Evolutionary conservation across 1,140 invertebrate species (phyloP).

Genomic region (Brachionus calyciflorus): DNA sequence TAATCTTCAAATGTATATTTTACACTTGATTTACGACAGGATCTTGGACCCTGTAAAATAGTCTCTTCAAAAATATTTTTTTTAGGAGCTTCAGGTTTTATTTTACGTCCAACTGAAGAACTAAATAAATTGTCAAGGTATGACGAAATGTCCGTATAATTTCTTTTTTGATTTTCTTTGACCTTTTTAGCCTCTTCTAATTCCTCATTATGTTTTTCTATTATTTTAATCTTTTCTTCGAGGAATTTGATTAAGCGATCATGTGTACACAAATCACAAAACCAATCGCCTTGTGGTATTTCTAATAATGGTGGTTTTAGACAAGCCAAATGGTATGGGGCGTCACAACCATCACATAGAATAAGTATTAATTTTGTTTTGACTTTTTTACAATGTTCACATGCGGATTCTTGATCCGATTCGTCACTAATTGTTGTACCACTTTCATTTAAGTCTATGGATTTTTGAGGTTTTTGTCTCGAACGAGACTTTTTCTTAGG

Average conservation of each 20-base stretch:
- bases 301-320: constrained; percentile 81
- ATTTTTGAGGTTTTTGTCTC: background rate
- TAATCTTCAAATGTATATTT: constrained; percentile 32
- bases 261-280: constrained; percentile 82
- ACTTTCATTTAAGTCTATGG: background rate
- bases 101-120: background rate
- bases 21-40: constrained; percentile 13
- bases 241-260: background rate
- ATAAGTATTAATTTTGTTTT: constrained; percentile 56
- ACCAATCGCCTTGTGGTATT: constrained; percentile 94
- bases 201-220: constrained; percentile 10
- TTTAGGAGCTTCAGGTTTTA: background rate
- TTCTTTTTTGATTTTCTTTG: background rate
- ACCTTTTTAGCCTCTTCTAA: background rate
- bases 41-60: background rate
- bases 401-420: constrained; percentile 20
- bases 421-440: constrained; percentile 28
- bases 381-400: constrained; percentile 10
- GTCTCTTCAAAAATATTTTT: constrained; percentile 18
- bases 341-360: constrained; percentile 87
- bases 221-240: constrained; percentile 2
- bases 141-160: background rate
- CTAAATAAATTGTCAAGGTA: constrained; percentile 21
- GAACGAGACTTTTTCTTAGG: background rate
- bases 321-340: constrained; percentile 89